Conservation (phyloP, 2,888 invertebrate genomes). For the Leucophenga maculata region DNA sequence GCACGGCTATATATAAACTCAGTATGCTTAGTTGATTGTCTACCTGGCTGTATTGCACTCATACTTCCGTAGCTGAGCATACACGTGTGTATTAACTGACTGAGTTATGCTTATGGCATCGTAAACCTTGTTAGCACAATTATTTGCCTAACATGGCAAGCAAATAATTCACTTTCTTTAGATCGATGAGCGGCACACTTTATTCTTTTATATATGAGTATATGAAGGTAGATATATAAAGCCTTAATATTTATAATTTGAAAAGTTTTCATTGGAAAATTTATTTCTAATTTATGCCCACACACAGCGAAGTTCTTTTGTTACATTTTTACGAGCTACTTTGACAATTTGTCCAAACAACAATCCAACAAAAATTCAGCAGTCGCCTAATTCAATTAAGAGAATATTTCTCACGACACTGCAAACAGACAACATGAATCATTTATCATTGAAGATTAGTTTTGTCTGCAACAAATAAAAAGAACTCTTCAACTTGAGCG, state of each 20-base stretch:
- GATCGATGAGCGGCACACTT: too few relatives aligned
- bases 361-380: neutral
- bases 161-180: neutral
- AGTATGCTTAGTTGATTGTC: too few relatives aligned
- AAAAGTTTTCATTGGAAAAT: too few relatives aligned
- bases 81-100: neutral
- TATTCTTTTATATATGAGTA: too few relatives aligned
- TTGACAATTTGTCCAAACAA: neutral
- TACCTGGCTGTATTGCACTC: too few relatives aligned
- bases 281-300: too few relatives aligned
- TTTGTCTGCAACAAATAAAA: neutral
- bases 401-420: constrained; percentile 13
- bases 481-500: neutral
- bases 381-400: constrained; percentile 23
- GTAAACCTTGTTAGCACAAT: neutral
- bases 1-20: too few relatives aligned
- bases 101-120: constrained; percentile 18
- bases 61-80: too few relatives aligned
- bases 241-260: too few relatives aligned
- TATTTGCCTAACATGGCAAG: neutral
- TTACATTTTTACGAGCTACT: too few relatives aligned
- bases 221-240: too few relatives aligned
- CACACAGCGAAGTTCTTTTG: too few relatives aligned
- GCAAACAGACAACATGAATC: neutral
- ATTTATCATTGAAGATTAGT: constrained; percentile 1